A percentile compares a stretch with the other conserved stretches of the same genome.
phyloP scores from a whole-genome alignment of 2,888 invertebrate genomes.

The Oscheius myriophilus region DNA sequence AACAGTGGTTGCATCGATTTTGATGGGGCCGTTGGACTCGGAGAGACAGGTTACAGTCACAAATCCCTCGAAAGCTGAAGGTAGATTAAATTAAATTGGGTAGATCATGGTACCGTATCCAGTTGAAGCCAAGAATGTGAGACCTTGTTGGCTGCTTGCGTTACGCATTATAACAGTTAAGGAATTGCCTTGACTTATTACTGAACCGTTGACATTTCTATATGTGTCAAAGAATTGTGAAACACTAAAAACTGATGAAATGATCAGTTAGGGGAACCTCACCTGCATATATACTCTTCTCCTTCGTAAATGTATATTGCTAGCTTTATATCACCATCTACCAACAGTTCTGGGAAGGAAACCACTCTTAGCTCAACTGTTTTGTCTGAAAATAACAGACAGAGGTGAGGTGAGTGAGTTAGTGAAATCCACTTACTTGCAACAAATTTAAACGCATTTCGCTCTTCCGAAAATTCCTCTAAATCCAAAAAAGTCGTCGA shows the following conservation, averaged over 20 bases:
- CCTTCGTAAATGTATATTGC: not conserved
- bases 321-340: not conserved
- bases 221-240: too few relatives aligned
- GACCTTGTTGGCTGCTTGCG: not conserved
- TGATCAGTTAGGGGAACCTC: not conserved
- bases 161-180: not conserved
- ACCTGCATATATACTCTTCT: conserved; percentile 1
- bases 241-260: too few relatives aligned
- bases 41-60: not conserved
- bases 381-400: not conserved
- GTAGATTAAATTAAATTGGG: too few relatives aligned
- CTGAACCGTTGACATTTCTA: not conserved
- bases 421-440: not conserved
- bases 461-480: not conserved
- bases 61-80: conserved; percentile 1
- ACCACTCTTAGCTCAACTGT: not conserved
- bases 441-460: not conserved
- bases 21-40: not conserved
- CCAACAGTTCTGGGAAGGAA: not conserved
- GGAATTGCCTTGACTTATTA: not conserved
- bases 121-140: not conserved
- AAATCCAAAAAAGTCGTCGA: conserved; percentile 4
- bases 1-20: not conserved
- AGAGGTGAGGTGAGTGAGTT: not conserved
- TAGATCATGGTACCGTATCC: conserved; percentile 10